Evolutionary conservation across 2,113 vertebrate genomes (phyloP).

Genomic region (Madoqua kirkii): DNA sequence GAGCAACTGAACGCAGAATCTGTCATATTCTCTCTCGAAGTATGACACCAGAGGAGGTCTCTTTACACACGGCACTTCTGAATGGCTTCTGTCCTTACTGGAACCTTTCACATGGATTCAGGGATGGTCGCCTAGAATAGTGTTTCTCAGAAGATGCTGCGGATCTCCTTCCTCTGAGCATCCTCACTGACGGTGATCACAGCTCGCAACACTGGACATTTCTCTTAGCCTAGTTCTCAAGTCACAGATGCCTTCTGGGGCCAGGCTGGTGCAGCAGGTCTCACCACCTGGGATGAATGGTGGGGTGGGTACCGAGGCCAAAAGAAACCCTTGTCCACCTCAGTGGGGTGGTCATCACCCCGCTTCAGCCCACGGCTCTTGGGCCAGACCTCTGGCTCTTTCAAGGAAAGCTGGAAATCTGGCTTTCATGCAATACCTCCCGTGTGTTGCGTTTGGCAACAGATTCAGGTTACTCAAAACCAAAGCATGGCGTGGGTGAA

Average conservation of each 20-base stretch:
- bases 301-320: too few species aligned
- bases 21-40: rapidly evolving
- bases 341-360: neutral
- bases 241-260: neutral
- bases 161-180: neutral
- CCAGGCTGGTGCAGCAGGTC: neutral
- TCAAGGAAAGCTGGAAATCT: neutral
- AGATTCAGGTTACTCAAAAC: neutral
- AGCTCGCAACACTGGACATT: too few species aligned
- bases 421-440: neutral
- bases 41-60: neutral
- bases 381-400: neutral
- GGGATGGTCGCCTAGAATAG: neutral
- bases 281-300: neutral
- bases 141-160: neutral
- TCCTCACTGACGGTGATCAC: neutral
- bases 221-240: neutral
- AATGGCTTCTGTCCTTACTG: neutral
- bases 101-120: neutral
- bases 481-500: neutral
- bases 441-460: neutral
- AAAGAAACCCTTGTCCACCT: too few species aligned
- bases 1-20: neutral
- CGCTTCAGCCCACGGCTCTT: neutral
- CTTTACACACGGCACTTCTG: neutral